Evolutionary conservation across 2,797 vertebrate genomes (phyloP), one percentile per base, ranked within the genome.

Genomic region (Pteropus rufus): DNA sequence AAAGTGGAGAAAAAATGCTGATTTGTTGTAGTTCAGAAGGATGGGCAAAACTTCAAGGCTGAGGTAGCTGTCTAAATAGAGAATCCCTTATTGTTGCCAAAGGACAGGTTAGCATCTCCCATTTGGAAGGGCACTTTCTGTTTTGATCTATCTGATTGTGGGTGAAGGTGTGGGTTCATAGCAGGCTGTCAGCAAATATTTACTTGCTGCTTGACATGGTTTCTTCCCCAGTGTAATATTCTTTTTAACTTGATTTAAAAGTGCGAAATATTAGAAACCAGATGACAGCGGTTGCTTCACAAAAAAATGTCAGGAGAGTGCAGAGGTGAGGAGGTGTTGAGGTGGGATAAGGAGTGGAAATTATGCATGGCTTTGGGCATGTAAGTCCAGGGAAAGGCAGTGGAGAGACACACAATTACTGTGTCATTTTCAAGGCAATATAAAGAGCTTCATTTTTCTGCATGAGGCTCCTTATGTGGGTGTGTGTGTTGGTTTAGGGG

Each of bases 381-480:
- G 34, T 94, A 69, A 91, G 73, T 76, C 90, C 62, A 91, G 80
- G 83, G 36, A 89, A 81, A 80, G 82, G 44, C 10, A 84, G 56
- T 39, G 72, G 67, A 72, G 84, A 93, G 72, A 87, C 49, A 77
- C 80, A 92, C 36, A 69, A 76, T 86, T 93, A 31, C 77, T 69
- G 44, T 89, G 79, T 94, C 85, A 91, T 94, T 96, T 94, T 96
- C 46, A 88, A 82, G 86, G 85, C 69, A 88, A 62, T 84, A 89
- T 77, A 80, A 96, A 91, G 81, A 80, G 41, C 76, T 76, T 64
- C 95, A 94, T 97, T 90, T 36, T 85, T 92, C 80, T 87, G 60
- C 23, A 29, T 64, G 60, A 52, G 46, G 88, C 39, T 93, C 36
- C 62, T 93, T 96, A 69, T 81, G 56, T 73, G 83, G 46, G n/a